Base-by-base conservation (phyloP, 2,113 vertebrate genomes). In the Gallinago jamesoni region DNA sequence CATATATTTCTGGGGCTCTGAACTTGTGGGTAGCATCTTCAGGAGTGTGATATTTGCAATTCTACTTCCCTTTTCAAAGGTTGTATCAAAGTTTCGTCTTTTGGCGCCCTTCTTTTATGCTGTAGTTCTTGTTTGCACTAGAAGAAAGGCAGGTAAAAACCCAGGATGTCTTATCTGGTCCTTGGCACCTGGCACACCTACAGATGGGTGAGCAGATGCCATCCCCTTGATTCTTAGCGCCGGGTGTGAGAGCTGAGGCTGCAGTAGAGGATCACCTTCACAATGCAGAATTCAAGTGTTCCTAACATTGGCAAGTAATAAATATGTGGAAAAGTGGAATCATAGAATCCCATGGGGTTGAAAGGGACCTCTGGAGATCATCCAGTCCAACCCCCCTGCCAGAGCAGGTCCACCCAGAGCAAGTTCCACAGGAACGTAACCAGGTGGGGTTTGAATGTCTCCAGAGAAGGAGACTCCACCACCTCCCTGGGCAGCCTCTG, bases 221-320 rank as follows among this genome's bases (percentile, higher is more conserved):
- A 3, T 52, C 31, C 24, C 41, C 0, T 0, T 88, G 39, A 67
- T 68, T 33, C 67, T 55, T 41, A n/a, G 33, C 5, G 13, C 50
- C 47, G 28, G n/a, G 4, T 35, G 27, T 4, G 7, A 9, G 56
- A 48, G 1, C 14, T 12, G 60, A 63, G 56, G 24, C 69, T 90
- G 52, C 28, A 28, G 19, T 17, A 43, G 21, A 45, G n/a, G 12
- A 67, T 41, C 60, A 4, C 9, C 77, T 75, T 55, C 27, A 12
- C 31, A 75, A 39, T 19, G 27, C 60, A 53, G 48, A 74, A 94
- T 56, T 67, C 53, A 66, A 2, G 7, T 74, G 10, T 63, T 69
- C 45, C 63, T 84, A 13, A 12, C 37, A 69, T 18, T 7, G 5
- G 5, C 0, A 0, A 27, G 22, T 23, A 67, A 55, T 75, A 17